Conservation (phyloP, 2,888 invertebrate genomes). For the Geotrupes spiniger region DNA sequence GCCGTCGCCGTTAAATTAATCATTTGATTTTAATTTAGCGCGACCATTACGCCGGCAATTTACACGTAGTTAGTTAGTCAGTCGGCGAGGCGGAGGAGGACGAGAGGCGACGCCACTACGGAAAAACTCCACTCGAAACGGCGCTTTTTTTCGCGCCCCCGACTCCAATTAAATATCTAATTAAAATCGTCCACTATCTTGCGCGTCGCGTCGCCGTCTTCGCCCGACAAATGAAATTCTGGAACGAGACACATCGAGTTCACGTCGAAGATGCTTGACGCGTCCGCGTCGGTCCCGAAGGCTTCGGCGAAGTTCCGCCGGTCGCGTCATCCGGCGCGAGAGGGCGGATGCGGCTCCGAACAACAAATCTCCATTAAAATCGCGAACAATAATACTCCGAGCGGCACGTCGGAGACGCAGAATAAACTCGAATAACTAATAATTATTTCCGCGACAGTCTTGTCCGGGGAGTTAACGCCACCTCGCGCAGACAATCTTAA, state of each 20-base stretch:
- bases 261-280: too few species aligned
- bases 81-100: too few species aligned
- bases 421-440: constrained; percentile 33
- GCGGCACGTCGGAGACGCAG: constrained; percentile 12
- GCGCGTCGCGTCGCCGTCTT: not conserved
- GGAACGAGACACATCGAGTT: too few species aligned
- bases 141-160: constrained; percentile 22
- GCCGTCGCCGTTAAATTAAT: constrained; percentile 46
- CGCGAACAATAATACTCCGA: constrained; percentile 9
- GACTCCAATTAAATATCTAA: constrained; percentile 25
- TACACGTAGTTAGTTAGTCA: constrained; percentile 45
- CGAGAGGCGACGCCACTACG: too few species aligned
- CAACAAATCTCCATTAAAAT: constrained; percentile 8
- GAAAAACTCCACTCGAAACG: constrained; percentile 1
- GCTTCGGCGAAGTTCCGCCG: not conserved
- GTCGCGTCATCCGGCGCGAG: not conserved
- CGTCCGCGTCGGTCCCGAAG: too few species aligned
- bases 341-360: not conserved
- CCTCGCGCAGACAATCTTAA: constrained; percentile 9
- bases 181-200: constrained; percentile 17
- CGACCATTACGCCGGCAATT: constrained; percentile 45
- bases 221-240: too few species aligned
- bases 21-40: constrained; percentile 48
- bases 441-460: constrained; percentile 30
- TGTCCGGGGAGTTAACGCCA: constrained; percentile 14